phyloP scores from a whole-genome alignment of 2,888 invertebrate genomes.

The Dugesia japonica region DNA sequence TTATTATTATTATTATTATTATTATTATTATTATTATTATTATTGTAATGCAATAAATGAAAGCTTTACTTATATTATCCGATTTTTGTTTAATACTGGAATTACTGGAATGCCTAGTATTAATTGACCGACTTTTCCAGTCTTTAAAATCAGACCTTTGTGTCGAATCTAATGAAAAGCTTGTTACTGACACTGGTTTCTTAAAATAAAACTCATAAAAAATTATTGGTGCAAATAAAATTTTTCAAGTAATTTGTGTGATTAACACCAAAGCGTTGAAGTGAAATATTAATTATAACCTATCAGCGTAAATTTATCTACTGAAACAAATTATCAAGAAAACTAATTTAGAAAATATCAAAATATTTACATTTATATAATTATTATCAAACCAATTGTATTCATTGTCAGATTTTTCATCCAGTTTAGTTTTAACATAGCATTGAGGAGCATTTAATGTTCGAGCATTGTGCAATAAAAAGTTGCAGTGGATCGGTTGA shows the following conservation, averaged over 20 bases:
- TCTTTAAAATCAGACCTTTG: neutral
- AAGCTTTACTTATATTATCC: neutral
- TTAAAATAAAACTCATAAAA: too few relatives aligned
- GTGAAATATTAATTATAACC: neutral
- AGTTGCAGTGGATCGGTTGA: conserved; percentile 16
- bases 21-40: too few relatives aligned
- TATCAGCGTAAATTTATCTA: neutral
- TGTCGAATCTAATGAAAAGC: neutral
- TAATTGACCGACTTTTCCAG: neutral
- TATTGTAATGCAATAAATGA: too few relatives aligned
- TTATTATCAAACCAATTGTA: neutral
- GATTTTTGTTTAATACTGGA: neutral
- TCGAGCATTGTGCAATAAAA: conserved; percentile 41
- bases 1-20: too few relatives aligned
- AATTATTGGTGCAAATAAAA: neutral
- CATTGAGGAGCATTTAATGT: conserved; percentile 44
- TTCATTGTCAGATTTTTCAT: neutral
- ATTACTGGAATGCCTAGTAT: neutral
- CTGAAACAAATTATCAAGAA: neutral
- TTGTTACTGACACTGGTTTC: neutral
- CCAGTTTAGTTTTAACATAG: conserved; percentile 38
- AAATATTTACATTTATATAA: neutral
- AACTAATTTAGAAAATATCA: neutral
- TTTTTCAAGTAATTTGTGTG: neutral
- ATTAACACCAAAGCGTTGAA: neutral